phyloP scores from a whole-genome alignment of 2,888 invertebrate genomes.

The Cryptus armator region DNA sequence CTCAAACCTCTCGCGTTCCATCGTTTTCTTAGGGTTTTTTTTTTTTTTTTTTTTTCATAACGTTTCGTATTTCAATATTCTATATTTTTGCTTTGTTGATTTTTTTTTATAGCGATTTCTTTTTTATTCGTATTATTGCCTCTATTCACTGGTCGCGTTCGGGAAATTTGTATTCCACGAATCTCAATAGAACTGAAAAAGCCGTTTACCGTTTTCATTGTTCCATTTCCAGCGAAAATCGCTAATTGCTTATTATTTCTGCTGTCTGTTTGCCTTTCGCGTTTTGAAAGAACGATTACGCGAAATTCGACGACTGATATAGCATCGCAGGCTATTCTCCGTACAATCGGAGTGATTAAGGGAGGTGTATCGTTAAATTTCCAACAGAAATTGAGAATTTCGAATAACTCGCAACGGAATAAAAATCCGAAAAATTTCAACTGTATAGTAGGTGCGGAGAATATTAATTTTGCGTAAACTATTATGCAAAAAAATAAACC shows the following conservation, averaged over 20 bases:
- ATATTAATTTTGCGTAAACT: too few relatives aligned
- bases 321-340: not conserved
- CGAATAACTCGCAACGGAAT: too few relatives aligned
- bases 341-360: not conserved
- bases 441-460: too few relatives aligned
- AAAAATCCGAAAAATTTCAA: too few relatives aligned
- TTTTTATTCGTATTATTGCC: not conserved
- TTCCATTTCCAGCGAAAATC: conserved; percentile 5
- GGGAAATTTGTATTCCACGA: conserved; percentile 1
- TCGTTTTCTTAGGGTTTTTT: not conserved
- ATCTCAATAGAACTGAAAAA: conserved; percentile 4
- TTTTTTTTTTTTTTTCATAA: not conserved
- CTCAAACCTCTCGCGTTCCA: not conserved
- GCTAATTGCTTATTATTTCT: conserved; percentile 36
- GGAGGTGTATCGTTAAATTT: not conserved
- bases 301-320: not conserved
- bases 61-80: not conserved
- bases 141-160: conserved; percentile 1
- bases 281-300: not conserved
- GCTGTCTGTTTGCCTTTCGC: not conserved
- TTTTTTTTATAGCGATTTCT: not conserved
- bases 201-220: conserved; percentile 46
- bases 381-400: not conserved
- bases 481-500: not conserved
- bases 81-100: not conserved